A percentile compares a stretch with the other conserved stretches of the same genome.
These are phyloP conservation scores for Morpho achilles DNA, from an alignment of 2,888 invertebrate genomes.

Conservation along the genomic window DNA sequence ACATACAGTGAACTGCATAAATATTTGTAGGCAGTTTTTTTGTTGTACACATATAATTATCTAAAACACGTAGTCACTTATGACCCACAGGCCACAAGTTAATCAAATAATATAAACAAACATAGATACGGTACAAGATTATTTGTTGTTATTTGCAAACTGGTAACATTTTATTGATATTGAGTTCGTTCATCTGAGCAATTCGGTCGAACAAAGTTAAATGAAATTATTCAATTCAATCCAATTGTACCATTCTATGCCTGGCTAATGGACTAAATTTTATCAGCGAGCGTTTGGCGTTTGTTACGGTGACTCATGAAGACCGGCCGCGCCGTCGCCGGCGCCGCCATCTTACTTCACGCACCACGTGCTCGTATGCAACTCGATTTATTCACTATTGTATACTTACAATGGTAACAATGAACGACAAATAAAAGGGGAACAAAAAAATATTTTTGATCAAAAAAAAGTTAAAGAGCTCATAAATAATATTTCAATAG, in stretches of 20 bases:
- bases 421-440: neutral
- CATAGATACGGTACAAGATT: no score
- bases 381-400: constrained; percentile 18
- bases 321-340: constrained; percentile 32
- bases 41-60: no score
- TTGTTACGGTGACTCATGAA: constrained; percentile 36
- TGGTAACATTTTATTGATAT: no score
- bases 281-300: constrained; percentile 35
- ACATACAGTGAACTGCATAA: no score
- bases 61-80: no score
- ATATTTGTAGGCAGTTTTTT: no score
- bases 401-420: constrained; percentile 7
- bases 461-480: no score
- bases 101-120: no score
- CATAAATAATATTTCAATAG: neutral
- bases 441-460: neutral
- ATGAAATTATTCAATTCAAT: neutral
- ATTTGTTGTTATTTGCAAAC: no score
- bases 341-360: constrained; percentile 71
- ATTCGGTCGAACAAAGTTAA: no score
- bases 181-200: no score
- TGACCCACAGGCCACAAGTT: no score
- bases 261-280: constrained; percentile 26
- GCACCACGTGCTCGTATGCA: constrained; percentile 62
- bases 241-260: constrained; percentile 8